Conservation (phyloP, 2,888 invertebrate species). For the Metalampra italica region DNA sequence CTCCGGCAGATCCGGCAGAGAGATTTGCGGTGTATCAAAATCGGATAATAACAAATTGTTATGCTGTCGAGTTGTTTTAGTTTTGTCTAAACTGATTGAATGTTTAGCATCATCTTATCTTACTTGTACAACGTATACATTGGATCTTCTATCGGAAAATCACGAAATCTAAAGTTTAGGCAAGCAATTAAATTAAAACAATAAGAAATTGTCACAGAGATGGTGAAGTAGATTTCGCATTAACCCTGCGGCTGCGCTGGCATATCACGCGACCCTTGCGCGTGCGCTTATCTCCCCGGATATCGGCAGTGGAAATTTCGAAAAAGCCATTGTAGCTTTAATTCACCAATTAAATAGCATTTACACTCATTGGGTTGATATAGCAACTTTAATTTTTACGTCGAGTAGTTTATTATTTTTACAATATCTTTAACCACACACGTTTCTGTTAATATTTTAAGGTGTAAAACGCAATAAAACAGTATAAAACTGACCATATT, state of each 20-base stretch:
- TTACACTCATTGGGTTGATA: background rate
- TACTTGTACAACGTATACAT: too few relatives aligned
- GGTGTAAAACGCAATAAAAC: constrained; percentile 25
- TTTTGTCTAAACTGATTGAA: too few relatives aligned
- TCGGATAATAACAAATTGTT: too few relatives aligned
- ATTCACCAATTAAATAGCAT: constrained; percentile 6
- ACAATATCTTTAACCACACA: background rate
- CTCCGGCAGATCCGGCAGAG: too few relatives aligned
- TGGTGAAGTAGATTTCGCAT: constrained; percentile 30
- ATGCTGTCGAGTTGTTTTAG: too few relatives aligned
- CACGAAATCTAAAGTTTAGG: too few relatives aligned
- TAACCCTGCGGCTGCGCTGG: constrained; percentile 26
- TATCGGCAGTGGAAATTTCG: constrained; percentile 18
- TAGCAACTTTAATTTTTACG: background rate
- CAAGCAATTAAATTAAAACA: constrained; percentile 39
- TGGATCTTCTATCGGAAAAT: too few relatives aligned
- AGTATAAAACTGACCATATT: constrained; percentile 15
- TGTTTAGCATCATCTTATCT: too few relatives aligned
- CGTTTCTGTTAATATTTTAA: constrained; percentile 21
- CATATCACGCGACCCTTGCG: constrained; percentile 61
- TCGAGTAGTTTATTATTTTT: background rate
- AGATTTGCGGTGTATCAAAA: too few relatives aligned
- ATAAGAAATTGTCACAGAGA: constrained; percentile 40
- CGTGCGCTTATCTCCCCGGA: constrained; percentile 33
- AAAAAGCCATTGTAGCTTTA: constrained; percentile 3